Conservation (phyloP, 2,113 vertebrate genomes). For the Elephantulus edwardii region DNA sequence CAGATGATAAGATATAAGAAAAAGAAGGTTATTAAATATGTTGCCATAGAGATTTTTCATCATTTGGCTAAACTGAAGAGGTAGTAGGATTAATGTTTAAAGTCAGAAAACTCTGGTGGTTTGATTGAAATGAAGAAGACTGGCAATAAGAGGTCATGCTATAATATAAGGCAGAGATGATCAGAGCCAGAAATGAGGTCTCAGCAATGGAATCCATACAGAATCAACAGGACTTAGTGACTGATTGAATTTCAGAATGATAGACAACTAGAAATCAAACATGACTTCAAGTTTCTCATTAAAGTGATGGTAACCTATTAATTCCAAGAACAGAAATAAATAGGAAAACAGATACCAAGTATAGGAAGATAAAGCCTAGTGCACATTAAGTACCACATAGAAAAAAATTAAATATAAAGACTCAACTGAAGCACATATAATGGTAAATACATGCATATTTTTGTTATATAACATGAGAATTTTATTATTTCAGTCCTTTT, state of each 20-base stretch:
- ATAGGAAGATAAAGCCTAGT: background rate
- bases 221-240: background rate
- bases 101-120: background rate
- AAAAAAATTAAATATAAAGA: background rate
- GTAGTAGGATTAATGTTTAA: background rate
- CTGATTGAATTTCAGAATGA: background rate
- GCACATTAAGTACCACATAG: background rate
- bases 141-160: background rate
- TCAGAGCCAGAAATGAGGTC: background rate
- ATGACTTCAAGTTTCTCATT: background rate
- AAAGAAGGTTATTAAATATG: background rate
- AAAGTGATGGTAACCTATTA: background rate
- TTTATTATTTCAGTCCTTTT: background rate
- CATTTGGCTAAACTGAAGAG: constrained; percentile 10
- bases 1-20: background rate
- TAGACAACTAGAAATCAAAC: background rate
- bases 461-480: background rate
- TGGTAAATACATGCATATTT: background rate
- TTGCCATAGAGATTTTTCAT: background rate
- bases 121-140: background rate
- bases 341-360: background rate
- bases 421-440: background rate
- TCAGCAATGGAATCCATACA: background rate
- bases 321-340: background rate
- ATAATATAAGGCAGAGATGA: background rate